Evolutionary conservation across 1,140 invertebrate species (phyloP).

Genomic region (Thaumetopoea pityocampa): DNA sequence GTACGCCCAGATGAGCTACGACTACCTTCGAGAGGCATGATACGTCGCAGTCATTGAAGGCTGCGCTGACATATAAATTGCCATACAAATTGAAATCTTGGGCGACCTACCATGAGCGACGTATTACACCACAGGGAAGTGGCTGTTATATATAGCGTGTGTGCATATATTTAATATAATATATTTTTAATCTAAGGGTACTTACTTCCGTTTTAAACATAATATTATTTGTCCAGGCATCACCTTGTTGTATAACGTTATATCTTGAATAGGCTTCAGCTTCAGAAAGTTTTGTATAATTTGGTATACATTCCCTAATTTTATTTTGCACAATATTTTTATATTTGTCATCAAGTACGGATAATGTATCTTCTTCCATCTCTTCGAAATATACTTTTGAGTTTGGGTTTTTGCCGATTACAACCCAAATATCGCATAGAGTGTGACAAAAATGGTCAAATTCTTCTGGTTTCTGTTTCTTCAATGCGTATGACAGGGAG

Average conservation of each 20-base stretch:
- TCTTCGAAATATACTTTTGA: background rate
- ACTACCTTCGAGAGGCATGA: too few species aligned
- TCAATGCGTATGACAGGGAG: background rate
- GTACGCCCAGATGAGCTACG: too few species aligned
- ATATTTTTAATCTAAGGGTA: too few species aligned
- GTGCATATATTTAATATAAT: too few species aligned
- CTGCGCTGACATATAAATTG: too few species aligned
- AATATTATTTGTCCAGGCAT: constrained; percentile 6
- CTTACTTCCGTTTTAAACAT: too few species aligned
- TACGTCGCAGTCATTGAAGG: too few species aligned
- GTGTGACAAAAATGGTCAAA: background rate
- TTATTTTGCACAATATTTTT: background rate
- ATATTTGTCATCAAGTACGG: background rate
- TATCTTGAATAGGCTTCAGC: background rate
- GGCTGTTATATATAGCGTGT: too few species aligned
- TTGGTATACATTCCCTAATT: background rate
- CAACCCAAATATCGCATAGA: background rate
- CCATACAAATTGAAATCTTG: too few species aligned
- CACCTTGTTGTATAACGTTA: constrained; percentile 2
- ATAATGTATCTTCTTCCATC: background rate
- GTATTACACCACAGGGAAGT: too few species aligned
- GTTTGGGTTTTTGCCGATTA: background rate
- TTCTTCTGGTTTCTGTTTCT: background rate
- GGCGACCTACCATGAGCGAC: too few species aligned
- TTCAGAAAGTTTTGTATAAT: background rate